These are phyloP conservation scores for Chitala chitala DNA, from an alignment of 2,113 vertebrate genomes.

Conservation along the genomic window DNA sequence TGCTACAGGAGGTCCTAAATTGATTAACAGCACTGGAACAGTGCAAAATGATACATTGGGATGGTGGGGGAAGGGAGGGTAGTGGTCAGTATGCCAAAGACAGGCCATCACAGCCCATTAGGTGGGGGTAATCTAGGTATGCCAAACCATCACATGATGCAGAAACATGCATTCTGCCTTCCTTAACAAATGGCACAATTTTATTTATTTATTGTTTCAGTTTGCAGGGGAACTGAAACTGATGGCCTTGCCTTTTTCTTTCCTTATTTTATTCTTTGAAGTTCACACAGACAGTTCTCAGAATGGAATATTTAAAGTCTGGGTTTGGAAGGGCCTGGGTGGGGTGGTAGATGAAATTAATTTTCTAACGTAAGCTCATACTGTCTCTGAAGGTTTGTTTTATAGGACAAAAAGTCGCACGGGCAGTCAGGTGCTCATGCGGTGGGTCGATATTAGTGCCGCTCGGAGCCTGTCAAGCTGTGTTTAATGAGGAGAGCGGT, in stretches of 20 bases:
- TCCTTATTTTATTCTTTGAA: too few species aligned
- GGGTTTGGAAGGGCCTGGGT: too few species aligned
- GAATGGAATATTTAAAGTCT: too few species aligned
- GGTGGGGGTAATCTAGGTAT: constrained; percentile 59
- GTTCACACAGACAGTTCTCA: too few species aligned
- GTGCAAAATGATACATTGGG: constrained; percentile 96
- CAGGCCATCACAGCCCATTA: constrained; percentile 71
- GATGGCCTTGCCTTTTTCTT: neutral
- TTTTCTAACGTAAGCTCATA: too few species aligned
- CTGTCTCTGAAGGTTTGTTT: too few species aligned
- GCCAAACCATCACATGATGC: too few species aligned
- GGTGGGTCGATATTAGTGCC: neutral
- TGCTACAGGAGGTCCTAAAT: constrained; percentile 92
- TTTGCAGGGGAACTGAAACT: neutral
- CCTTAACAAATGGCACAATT: too few species aligned
- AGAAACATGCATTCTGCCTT: too few species aligned
- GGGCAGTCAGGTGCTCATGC: neutral
- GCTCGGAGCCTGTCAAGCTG: neutral
- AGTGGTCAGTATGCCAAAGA: constrained; percentile 76
- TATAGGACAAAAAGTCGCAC: too few species aligned
- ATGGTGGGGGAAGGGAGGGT: constrained; percentile 68
- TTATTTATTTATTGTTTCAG: neutral
- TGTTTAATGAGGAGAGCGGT: neutral
- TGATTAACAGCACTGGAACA: constrained; percentile 97
- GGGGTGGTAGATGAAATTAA: too few species aligned